phyloP scores from a whole-genome alignment of 2,113 vertebrate species.

The Sebastes schlegelii region DNA sequence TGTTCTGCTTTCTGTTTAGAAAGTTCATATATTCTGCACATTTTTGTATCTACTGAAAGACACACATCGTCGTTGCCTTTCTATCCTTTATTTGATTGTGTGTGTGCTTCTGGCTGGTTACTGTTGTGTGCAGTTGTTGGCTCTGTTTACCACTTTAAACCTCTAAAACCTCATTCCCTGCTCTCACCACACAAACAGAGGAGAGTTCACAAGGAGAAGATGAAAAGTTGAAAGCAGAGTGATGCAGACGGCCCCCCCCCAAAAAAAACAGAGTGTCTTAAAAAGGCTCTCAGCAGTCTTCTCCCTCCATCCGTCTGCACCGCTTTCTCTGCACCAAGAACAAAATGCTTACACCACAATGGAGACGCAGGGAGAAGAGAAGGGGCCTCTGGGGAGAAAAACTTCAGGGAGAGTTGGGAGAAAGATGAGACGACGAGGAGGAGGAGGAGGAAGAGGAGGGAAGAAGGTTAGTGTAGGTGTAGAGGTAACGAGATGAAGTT shows the following conservation, averaged over 20 bases:
- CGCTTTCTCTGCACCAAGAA: slow-evolving; percentile 67
- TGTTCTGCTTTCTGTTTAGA: too few relatives aligned
- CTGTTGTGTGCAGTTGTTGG: slow-evolving; percentile 7
- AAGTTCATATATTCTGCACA: too few relatives aligned
- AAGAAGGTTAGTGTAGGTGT: slow-evolving; percentile 71
- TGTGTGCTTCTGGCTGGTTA: background rate
- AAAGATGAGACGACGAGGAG: slow-evolving; percentile 61
- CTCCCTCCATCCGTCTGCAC: slow-evolving; percentile 40
- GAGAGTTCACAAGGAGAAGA: slow-evolving; percentile 45
- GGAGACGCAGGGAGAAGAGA: slow-evolving; percentile 45
- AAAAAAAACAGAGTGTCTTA: slow-evolving; percentile 47
- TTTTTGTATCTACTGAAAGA: too few relatives aligned
- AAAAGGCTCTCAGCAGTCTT: slow-evolving; percentile 47
- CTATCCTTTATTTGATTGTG: background rate
- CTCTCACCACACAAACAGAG: slow-evolving; percentile 30
- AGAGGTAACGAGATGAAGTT: slow-evolving; percentile 70
- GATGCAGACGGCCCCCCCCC: too few relatives aligned
- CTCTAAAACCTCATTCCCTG: slow-evolving; percentile 13
- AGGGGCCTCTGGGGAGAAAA: slow-evolving; percentile 66
- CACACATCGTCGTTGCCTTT: too few relatives aligned
- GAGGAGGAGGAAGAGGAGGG: slow-evolving; percentile 48
- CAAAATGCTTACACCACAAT: slow-evolving; percentile 73
- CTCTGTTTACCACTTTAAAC: slow-evolving; percentile 37
- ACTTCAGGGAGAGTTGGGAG: slow-evolving; percentile 72
- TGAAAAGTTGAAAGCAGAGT: slow-evolving; percentile 47